Base-by-base conservation (phyloP, 2,113 vertebrate genomes). In the Sminthopsis crassicaudata region DNA sequence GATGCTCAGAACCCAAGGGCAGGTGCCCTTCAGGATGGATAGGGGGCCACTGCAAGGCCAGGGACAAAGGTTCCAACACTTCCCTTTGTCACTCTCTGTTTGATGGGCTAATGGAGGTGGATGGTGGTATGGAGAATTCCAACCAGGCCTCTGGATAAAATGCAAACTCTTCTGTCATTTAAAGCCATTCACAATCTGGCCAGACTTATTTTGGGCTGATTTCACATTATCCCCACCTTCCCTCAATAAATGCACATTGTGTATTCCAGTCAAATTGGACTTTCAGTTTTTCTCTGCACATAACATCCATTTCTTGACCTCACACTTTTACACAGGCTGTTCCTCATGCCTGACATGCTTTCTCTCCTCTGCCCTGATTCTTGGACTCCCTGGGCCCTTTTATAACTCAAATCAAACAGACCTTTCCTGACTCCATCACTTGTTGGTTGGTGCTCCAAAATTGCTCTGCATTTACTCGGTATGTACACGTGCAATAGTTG, bases 141-240 rank as follows among this genome's bases (percentile, higher is more conserved):
- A 42, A 42, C 67, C 67, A 76, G n/a, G 67, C n/a, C n/a, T 42
- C n/a, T 84, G 67, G n/a, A 42, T 84, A 84, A 23, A 42, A 84
- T 84, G 9, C 67, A 84, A 42, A 42, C 67, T 42, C 67, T 19
- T 84, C 67, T 84, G n/a, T 84, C n/a, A 22, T 42, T 84, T 84
- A 84, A 84, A 84, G n/a, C 67, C 67, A 84, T 42, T 42, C n/a
- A 84, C 67, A 84, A 84, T 84, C n/a, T 84, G 67, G n/a, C 67
- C 67, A 84, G 67, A 84, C 16, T 22, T 22, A 84, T 22, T 23
- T 84, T 16, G 23, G n/a, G 67, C 67, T 42, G 67, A 84, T 84
- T 84, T 84, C n/a, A 84, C 67, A 84, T 84, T 84, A 84, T 84
- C 67, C n/a, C 36, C 67, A 84, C 67, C 67, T 84, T 84, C 67